Evolutionary conservation across 2,888 invertebrate species (phyloP), one percentile per base, ranked within the genome.

Genomic region (Agriopis aurantiaria): DNA sequence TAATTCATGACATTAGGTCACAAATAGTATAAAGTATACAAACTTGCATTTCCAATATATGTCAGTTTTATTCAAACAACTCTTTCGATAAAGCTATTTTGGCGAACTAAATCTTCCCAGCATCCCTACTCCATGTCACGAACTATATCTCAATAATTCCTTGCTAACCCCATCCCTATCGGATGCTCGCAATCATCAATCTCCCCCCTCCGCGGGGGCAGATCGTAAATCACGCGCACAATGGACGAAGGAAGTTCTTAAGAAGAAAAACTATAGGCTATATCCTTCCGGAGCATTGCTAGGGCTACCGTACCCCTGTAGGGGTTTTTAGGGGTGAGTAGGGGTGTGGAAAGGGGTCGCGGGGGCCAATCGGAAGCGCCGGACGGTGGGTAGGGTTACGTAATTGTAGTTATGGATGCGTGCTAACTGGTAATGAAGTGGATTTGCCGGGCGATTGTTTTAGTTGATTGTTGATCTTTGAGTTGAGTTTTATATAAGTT

Each of bases 231-330:
- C 93, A 93, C 91, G 91, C 90, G 87, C 86, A 94, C 93, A 94
- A 93, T 93, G 90, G 88, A 87, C 91, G 89, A 78, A 89, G 93
- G 94, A 93, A 93, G 93, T 93, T 92, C 94, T 93, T 93, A 93
- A 93, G 93, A 93, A 94, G 93, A 94, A 93, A 94, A 94, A 94
- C 94, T 94, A 94, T 93, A 94, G 94, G 93, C 93, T 93, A 93
- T 92, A 93, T 94, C 94, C 94, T 93, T 94, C 94, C 93, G 89
- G 91, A 88, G 88, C 84, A 88, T 49, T 58, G 56, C 51, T 61
- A 61, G 63, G 63, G 60, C 60, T 58, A 58, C 58, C 46, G 40
- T 53, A 58, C 52, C 62, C 58, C 58, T 58, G 17, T 10, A 57
- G 56, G 67, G 67, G 62, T 14, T n/a, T 14, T 43, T 9, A 53